These are phyloP conservation scores for Echinometra lucunter DNA, from an alignment of 53 echinoderm and acorn worm species.

Conservation along the genomic window DNA sequence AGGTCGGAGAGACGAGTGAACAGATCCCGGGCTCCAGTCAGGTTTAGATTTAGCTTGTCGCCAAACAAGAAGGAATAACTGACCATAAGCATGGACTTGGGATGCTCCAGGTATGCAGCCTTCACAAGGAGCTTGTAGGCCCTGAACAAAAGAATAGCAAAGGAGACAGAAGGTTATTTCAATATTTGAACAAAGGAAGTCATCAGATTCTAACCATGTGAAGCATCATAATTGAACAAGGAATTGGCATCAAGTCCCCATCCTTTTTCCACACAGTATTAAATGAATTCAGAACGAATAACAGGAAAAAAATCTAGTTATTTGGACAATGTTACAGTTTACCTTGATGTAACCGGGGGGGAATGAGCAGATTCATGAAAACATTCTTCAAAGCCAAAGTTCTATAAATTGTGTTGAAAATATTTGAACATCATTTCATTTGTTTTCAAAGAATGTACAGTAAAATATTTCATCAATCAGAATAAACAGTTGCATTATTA, in stretches of 20 bases:
- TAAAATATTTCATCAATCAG: too few species aligned
- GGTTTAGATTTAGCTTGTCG: slow-evolving; percentile 80
- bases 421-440: too few species aligned
- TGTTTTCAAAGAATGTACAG: too few species aligned
- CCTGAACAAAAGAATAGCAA: slow-evolving; percentile 61
- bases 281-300: background rate
- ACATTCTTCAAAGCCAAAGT: too few species aligned
- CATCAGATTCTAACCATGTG: background rate
- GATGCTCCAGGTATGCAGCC: slow-evolving; percentile 88
- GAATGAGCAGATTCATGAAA: too few species aligned
- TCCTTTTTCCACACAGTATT: background rate
- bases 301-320: too few species aligned
- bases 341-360: background rate
- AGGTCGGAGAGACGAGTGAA: slow-evolving; percentile 76
- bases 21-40: slow-evolving; percentile 81
- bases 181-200: too few species aligned
- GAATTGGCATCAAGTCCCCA: background rate
- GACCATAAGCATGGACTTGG: slow-evolving; percentile 82
- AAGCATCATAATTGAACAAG: background rate
- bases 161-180: too few species aligned
- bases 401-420: too few species aligned
- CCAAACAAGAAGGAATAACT: slow-evolving; percentile 88
- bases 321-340: background rate
- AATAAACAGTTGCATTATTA: too few species aligned
- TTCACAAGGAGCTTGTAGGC: slow-evolving; percentile 78